phyloP scores from a whole-genome alignment of 2,797 vertebrate species.

The Coilia nasus region DNA sequence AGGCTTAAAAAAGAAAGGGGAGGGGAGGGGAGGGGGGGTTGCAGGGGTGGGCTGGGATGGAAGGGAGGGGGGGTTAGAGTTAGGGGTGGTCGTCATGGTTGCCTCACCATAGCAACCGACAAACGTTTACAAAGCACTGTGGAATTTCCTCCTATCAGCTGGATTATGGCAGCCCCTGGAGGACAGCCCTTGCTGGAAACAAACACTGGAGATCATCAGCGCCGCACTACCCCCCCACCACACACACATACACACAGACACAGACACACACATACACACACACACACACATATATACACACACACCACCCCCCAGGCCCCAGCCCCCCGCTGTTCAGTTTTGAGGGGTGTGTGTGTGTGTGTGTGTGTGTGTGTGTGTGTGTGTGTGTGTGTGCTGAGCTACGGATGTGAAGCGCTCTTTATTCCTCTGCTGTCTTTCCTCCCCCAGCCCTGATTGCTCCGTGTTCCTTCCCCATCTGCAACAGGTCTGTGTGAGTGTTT shows the following conservation, averaged over 20 bases:
- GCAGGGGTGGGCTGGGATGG: slow-evolving; percentile 11
- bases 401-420: slow-evolving; percentile 63
- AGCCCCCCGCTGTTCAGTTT: neutral
- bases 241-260: no score
- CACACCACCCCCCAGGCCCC: no score
- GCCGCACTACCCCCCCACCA: slow-evolving; percentile 46
- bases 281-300: no score
- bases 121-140: slow-evolving; percentile 87
- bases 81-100: slow-evolving; percentile 79
- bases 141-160: slow-evolving; percentile 89
- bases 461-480: neutral
- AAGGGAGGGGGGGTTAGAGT: slow-evolving; percentile 59
- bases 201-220: slow-evolving; percentile 74
- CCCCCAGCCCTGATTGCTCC: neutral
- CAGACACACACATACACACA: no score
- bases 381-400: slow-evolving; percentile 44
- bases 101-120: slow-evolving; percentile 82
- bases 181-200: slow-evolving; percentile 70
- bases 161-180: slow-evolving; percentile 82
- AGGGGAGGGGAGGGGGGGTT: slow-evolving; percentile 39
- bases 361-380: slow-evolving; percentile 15
- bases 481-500: neutral
- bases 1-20: slow-evolving; percentile 69
- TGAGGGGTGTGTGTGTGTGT: slow-evolving; percentile 26
- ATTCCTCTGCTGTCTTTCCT: slow-evolving; percentile 39